Evolutionary conservation across 1,140 invertebrate genomes (phyloP).

Genomic region (Drosophila murphyi): DNA sequence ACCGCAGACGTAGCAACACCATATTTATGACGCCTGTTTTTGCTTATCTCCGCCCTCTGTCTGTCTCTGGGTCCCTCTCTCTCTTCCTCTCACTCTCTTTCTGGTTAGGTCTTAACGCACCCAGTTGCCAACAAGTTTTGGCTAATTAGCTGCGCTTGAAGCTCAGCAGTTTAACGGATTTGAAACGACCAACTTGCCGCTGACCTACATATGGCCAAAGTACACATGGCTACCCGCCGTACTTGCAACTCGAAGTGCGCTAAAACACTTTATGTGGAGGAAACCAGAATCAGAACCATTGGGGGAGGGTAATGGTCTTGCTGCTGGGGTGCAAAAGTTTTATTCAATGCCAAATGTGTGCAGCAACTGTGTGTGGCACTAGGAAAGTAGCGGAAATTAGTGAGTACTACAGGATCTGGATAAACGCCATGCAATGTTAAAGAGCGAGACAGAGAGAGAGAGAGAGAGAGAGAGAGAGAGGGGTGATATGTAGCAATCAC

Average conservation of each 20-base stretch:
- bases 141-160: constrained; percentile 59
- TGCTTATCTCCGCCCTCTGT: too few species aligned
- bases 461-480: too few species aligned
- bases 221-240: too few species aligned
- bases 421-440: background rate
- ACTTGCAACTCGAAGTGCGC: constrained; percentile 32
- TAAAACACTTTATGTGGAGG: constrained; percentile 45
- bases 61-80: background rate
- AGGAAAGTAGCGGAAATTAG: background rate
- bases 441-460: background rate
- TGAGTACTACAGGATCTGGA: background rate
- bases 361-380: constrained; percentile 16
- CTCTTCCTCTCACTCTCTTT: background rate
- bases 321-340: constrained; percentile 43
- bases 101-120: constrained; percentile 3
- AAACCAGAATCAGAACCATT: too few species aligned
- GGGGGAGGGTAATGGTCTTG: background rate
- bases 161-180: constrained; percentile 34
- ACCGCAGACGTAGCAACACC: constrained; percentile 26
- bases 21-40: constrained; percentile 36
- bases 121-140: constrained; percentile 31
- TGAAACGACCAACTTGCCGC: constrained; percentile 21
- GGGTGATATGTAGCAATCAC: constrained; percentile 9
- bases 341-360: constrained; percentile 48
- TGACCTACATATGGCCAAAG: constrained; percentile 39